These are phyloP conservation scores for Malacosoma neustria DNA, from an alignment of 2,888 invertebrate genomes.

Conservation along the genomic window DNA sequence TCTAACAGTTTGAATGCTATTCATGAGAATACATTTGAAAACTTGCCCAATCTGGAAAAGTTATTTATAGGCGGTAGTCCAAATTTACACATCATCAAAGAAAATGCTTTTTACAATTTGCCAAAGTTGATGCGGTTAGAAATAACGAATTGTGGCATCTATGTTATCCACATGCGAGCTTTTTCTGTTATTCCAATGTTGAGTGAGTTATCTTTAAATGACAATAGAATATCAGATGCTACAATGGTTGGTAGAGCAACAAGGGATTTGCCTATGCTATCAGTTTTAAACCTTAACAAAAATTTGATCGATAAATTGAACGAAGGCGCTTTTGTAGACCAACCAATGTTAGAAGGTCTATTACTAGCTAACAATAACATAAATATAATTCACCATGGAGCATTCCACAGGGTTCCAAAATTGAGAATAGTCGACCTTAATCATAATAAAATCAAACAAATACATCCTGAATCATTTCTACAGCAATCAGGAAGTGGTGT, in stretches of 20 bases:
- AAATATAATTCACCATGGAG: conserved; percentile 84
- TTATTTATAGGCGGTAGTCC: conserved; percentile 83
- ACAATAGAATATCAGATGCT: conserved; percentile 85
- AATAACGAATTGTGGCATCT: conserved; percentile 84
- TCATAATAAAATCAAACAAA: conserved; percentile 82
- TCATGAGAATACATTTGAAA: conserved; percentile 80
- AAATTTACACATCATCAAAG: conserved; percentile 80
- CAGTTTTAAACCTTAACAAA: conserved; percentile 80
- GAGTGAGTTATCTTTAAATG: conserved; percentile 79
- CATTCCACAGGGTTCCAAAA: conserved; percentile 85
- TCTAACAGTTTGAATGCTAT: conserved; percentile 79
- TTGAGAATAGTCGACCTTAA: conserved; percentile 84
- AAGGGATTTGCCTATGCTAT: conserved; percentile 83
- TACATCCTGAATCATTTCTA: conserved; percentile 88
- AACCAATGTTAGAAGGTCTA: conserved; percentile 80
- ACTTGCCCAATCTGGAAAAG: conserved; percentile 82
- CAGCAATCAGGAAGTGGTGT: conserved; percentile 83
- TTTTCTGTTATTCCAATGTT: conserved; percentile 82
- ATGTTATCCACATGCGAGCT: conserved; percentile 85
- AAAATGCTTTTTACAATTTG: conserved; percentile 81
- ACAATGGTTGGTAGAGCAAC: conserved; percentile 87
- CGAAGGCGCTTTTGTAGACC: conserved; percentile 87
- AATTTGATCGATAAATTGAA: conserved; percentile 82
- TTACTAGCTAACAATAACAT: conserved; percentile 83
- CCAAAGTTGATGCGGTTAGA: conserved; percentile 82